Evolutionary conservation across 2,888 invertebrate genomes (phyloP).

Genomic region (Diadegma fenestrale): DNA sequence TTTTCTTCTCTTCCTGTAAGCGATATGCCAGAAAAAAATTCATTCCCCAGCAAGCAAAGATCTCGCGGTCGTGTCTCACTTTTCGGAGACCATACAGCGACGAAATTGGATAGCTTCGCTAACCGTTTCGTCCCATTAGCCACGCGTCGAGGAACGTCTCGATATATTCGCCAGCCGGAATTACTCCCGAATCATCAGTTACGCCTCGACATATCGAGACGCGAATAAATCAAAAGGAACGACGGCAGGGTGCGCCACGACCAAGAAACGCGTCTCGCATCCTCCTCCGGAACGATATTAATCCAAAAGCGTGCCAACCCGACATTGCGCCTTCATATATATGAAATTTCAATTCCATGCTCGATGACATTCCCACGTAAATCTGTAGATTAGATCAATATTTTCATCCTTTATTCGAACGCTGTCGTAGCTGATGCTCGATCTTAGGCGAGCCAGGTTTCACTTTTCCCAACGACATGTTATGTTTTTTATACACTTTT

Average conservation of each 20-base stretch:
- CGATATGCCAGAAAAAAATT: not conserved
- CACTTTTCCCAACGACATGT: not conserved
- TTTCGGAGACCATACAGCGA: conserved; percentile 11
- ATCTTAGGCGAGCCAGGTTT: not conserved
- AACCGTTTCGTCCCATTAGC: conserved; percentile 67
- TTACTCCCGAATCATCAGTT: conserved; percentile 78
- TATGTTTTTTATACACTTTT: too few relatives aligned
- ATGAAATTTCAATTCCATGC: conserved; percentile 28
- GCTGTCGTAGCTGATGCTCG: not conserved
- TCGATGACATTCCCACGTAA: not conserved
- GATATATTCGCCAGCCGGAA: conserved; percentile 61
- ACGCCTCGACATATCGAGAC: conserved; percentile 78
- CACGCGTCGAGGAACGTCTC: conserved; percentile 67
- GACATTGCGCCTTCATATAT: conserved; percentile 23
- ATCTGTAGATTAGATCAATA: not conserved
- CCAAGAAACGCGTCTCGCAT: conserved; percentile 42
- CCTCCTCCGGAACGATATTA: conserved; percentile 48
- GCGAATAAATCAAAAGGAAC: conserved; percentile 69
- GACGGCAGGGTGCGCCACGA: conserved; percentile 73
- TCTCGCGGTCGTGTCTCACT: conserved; percentile 1
- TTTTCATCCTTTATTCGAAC: not conserved
- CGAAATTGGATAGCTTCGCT: not conserved
- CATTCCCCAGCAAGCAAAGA: not conserved
- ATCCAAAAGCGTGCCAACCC: conserved; percentile 52
- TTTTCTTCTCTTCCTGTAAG: conserved; percentile 26